Evolutionary conservation across 2,888 invertebrate species (phyloP).

Genomic region (Stratiomys singularior): DNA sequence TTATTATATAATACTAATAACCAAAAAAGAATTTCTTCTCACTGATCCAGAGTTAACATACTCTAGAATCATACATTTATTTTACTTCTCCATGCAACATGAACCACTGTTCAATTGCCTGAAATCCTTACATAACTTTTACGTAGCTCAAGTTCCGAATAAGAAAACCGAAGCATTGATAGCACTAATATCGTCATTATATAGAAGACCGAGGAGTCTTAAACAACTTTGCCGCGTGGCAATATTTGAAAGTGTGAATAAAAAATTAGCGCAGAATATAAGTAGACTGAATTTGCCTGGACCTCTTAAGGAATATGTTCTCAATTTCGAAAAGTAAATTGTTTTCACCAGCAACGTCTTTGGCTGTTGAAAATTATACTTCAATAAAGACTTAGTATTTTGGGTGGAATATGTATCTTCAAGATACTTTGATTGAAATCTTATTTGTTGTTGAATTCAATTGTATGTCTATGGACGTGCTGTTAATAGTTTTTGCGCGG

Average conservation of each 20-base stretch:
- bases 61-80: slow-evolving; percentile 73
- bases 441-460: too few species aligned
- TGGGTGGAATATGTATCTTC: too few species aligned
- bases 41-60: slow-evolving; percentile 73
- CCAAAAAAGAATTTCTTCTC: slow-evolving; percentile 73
- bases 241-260: slow-evolving; percentile 74
- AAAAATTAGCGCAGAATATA: slow-evolving; percentile 73
- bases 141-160: slow-evolving; percentile 72
- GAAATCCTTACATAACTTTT: slow-evolving; percentile 73
- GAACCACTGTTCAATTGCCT: slow-evolving; percentile 75
- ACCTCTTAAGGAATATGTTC: slow-evolving; percentile 75
- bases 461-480: too few species aligned
- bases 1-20: slow-evolving; percentile 77
- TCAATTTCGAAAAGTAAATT: slow-evolving; percentile 71
- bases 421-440: too few species aligned
- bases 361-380: too few species aligned
- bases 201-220: slow-evolving; percentile 75
- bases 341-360: too few species aligned
- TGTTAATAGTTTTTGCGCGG: too few species aligned
- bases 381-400: too few species aligned
- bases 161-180: slow-evolving; percentile 73
- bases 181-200: slow-evolving; percentile 71
- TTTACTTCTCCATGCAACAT: slow-evolving; percentile 76
- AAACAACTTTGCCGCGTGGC: slow-evolving; percentile 77
- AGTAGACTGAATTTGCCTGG: slow-evolving; percentile 76